phyloP scores from a whole-genome alignment of 2,888 invertebrate species.

The Macaria notata region DNA sequence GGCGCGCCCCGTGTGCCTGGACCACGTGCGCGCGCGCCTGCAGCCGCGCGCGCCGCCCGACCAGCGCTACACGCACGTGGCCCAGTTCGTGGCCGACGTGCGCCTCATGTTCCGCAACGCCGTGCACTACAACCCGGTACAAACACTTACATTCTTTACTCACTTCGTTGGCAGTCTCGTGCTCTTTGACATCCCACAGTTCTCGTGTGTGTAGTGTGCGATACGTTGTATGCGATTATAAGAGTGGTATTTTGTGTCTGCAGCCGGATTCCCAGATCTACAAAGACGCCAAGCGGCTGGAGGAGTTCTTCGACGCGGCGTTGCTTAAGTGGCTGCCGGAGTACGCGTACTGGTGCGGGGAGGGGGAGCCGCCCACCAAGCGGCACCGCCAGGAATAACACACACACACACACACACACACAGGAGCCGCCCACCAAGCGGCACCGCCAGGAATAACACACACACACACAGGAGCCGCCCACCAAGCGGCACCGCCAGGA shows the following conservation, averaged over 20 bases:
- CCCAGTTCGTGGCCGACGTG: conserved; percentile 90
- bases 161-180: no score
- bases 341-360: conserved; percentile 82
- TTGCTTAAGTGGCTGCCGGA: conserved; percentile 91
- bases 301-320: conserved; percentile 92
- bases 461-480: conserved; percentile 46
- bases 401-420: no score
- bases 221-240: no score
- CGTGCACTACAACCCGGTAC: conserved; percentile 91
- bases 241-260: background rate
- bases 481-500: conserved; percentile 45
- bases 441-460: no score
- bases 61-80: conserved; percentile 87
- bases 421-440: conserved; percentile 63
- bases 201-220: no score
- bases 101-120: conserved; percentile 95
- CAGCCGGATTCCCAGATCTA: conserved; percentile 90
- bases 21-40: conserved; percentile 90
- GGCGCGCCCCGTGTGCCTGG: conserved; percentile 91
- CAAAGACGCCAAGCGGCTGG: conserved; percentile 90
- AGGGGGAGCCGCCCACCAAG: conserved; percentile 63
- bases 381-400: conserved; percentile 29
- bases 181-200: no score
- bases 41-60: conserved; percentile 84
- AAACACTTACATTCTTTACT: background rate